Base-by-base conservation (phyloP, 2,113 vertebrate genomes). In the Charina bottae region DNA sequence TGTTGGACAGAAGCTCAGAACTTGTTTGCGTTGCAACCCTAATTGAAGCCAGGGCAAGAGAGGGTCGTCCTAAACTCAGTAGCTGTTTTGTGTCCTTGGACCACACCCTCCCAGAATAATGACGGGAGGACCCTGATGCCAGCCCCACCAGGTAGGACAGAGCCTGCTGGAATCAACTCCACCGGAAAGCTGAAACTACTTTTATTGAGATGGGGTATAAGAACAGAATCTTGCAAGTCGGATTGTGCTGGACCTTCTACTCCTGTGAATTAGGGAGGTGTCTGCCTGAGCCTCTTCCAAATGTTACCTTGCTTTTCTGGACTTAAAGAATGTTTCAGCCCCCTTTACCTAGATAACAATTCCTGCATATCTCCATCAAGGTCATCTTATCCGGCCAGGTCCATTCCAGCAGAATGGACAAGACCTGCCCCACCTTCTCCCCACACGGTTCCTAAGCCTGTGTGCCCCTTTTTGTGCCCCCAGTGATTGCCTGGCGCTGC, bases 401-500 rank as follows among this genome's bases (percentile, higher is more conserved):
- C 83, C 46, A 0, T 12, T 85, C 10, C 21, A 26, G 21, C 24
- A 26, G 24, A 24, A 53, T 26, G 46, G 11, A 4, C 24, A 28
- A 85, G 10, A 19, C 53, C 13, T 0, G 2, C 53, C 7, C 8
- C 6, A 42, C 49, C 6, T 11, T 7, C 54, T 37, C 23, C 42
- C 24, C 12, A 21, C 5, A 2, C 33, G 2, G 7, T 42, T 78
- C 15, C 90, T 78, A 24, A 87, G 58, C 28, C 84, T 28, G 0
- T 49, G 24, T 68, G 90, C n/a, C 49, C 0, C 68, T 46, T 60
- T 0, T 0, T 86, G 56, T 54, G 90, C 53, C 49, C 4, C 0
- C 94, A 99, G 99, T 0, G 99, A 99, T 95, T 97, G 99, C 13
- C 97, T 99, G 94, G 99, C 99, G 37, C 97, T 99, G 97, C 98